Evolutionary conservation across 2,113 vertebrate genomes (phyloP).

Genomic region (Paracanthobrama guichenoti): DNA sequence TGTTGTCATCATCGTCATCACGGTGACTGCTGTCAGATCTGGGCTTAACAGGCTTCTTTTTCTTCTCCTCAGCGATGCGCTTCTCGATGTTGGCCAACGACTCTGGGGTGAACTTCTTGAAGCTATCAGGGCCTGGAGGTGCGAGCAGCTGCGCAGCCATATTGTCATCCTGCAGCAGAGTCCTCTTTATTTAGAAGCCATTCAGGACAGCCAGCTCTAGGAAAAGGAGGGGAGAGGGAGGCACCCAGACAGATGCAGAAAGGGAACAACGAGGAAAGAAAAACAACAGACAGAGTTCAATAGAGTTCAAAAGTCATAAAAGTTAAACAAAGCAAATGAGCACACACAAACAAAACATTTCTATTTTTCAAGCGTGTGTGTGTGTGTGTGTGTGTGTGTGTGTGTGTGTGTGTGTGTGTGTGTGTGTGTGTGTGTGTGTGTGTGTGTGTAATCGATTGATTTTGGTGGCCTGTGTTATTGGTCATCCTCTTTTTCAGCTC

Average conservation of each 20-base stretch:
- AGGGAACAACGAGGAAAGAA: neutral
- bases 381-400: neutral
- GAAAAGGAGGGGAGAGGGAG: conserved; percentile 59
- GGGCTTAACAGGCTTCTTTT: conserved; percentile 93
- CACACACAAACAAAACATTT: neutral
- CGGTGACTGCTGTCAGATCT: conserved; percentile 92
- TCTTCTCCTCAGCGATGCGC: conserved; percentile 89
- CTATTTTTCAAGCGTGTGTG: neutral
- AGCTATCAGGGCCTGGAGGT: conserved; percentile 98
- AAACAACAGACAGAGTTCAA: neutral
- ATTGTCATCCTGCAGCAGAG: conserved; percentile 99
- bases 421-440: neutral
- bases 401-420: neutral
- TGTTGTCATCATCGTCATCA: conserved; percentile 92
- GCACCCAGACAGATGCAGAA: conserved; percentile 17
- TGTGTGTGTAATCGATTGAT: neutral
- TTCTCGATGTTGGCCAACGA: conserved; percentile 94
- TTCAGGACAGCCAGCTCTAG: conserved; percentile 83
- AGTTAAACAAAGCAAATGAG: neutral
- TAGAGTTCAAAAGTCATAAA: neutral
- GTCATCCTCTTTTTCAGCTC: conserved; percentile 28
- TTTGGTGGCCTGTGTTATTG: conserved; percentile 1
- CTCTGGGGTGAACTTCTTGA: conserved; percentile 93
- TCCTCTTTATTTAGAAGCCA: conserved; percentile 83
- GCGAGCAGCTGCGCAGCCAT: conserved; percentile 95